phyloP scores from a whole-genome alignment of 2,113 vertebrate species.

The Chionis minor region DNA sequence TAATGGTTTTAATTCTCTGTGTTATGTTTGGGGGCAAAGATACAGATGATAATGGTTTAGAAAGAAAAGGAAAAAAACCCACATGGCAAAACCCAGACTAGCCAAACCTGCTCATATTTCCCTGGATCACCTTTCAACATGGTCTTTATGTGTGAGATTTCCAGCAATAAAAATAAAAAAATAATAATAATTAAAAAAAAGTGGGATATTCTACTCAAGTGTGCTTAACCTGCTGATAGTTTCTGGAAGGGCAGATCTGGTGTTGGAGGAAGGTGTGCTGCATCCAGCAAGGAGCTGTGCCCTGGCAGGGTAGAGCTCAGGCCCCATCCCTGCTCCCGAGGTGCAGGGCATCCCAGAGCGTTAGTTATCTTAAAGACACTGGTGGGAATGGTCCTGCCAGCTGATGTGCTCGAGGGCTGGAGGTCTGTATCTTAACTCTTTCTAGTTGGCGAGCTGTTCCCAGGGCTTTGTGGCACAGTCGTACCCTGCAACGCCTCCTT shows the following conservation, averaged over 20 bases:
- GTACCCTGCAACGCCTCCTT: not conserved
- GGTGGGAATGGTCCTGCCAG: not conserved
- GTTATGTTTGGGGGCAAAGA: constrained; percentile 54
- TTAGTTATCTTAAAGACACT: not conserved
- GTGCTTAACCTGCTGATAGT: not conserved
- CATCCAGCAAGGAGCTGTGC: not conserved
- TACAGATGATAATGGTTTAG: constrained; percentile 9
- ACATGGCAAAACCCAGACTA: not conserved
- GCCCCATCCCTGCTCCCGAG: not conserved
- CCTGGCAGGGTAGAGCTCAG: not conserved
- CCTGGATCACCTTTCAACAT: not conserved
- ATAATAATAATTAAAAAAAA: not conserved
- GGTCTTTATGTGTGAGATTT: not conserved
- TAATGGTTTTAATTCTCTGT: constrained; percentile 45
- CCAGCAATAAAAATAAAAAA: not conserved
- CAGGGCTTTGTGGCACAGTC: not conserved
- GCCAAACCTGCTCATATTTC: not conserved
- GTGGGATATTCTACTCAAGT: not conserved
- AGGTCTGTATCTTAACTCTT: not conserved
- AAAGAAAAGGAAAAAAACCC: not conserved
- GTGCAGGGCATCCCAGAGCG: rapidly evolving
- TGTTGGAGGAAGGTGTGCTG: not conserved
- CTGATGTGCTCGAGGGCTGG: not conserved
- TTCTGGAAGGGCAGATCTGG: not conserved
- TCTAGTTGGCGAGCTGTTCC: not conserved